Evolutionary conservation across 1,140 invertebrate species (phyloP).

Genomic region (Drosophila equinoxialis): DNA sequence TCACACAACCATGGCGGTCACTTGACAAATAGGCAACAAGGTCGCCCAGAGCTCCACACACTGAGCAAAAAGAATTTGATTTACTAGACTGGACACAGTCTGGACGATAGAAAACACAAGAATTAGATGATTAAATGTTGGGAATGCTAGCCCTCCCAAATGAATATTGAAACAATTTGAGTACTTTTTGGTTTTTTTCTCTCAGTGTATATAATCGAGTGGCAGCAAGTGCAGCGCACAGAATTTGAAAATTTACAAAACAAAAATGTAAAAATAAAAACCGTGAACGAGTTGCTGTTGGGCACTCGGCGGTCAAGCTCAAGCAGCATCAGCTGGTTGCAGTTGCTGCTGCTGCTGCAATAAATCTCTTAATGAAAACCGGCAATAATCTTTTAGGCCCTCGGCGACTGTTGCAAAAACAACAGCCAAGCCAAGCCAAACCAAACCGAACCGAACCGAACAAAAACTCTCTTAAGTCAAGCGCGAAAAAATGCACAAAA

Average conservation of each 20-base stretch:
- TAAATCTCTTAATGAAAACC: conserved; percentile 82
- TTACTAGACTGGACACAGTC: no score
- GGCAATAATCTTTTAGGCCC: conserved; percentile 77
- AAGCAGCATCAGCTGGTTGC: conserved; percentile 29
- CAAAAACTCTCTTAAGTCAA: conserved; percentile 40
- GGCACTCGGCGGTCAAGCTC: conserved; percentile 72
- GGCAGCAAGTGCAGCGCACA: conserved; percentile 63
- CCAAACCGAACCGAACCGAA: conserved; percentile 31
- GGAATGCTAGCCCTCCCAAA: no score
- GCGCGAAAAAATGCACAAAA: conserved; percentile 80
- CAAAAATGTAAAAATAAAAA: conserved; percentile 17
- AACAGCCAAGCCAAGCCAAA: background rate
- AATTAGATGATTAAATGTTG: no score
- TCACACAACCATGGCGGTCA: conserved; percentile 55
- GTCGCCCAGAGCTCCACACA: conserved; percentile 59
- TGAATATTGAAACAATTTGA: no score
- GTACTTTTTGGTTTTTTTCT: conserved; percentile 1
- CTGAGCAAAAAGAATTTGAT: conserved; percentile 5
- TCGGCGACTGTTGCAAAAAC: conserved; percentile 33
- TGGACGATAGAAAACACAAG: no score
- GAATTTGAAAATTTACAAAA: conserved; percentile 71
- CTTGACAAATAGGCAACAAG: conserved; percentile 71
- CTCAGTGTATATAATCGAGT: conserved; percentile 35
- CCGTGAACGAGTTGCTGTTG: conserved; percentile 61
- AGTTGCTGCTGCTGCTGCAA: conserved; percentile 40